Evolutionary conservation across 1,140 invertebrate species (phyloP).

Genomic region (Drosophila sp.): DNA sequence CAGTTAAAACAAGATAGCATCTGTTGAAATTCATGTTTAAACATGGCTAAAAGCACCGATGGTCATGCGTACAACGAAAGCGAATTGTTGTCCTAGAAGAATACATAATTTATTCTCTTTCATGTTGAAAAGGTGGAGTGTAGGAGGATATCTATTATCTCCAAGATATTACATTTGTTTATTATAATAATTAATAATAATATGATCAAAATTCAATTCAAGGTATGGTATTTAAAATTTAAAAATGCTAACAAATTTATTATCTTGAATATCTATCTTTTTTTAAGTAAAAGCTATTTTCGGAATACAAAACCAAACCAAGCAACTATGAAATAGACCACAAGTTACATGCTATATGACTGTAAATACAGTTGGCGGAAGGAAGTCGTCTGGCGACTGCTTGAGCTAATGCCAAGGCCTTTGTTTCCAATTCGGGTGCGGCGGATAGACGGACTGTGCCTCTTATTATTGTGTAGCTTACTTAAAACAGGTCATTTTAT

Average conservation of each 20-base stretch:
- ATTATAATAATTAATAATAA: no score
- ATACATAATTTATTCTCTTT: background rate
- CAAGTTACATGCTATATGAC: background rate
- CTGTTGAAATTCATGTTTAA: background rate
- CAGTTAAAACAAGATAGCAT: conserved; percentile 5
- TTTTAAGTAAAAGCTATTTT: background rate
- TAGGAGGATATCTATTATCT: background rate
- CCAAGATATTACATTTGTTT: no score
- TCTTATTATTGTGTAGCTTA: background rate
- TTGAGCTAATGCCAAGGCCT: conserved; percentile 29
- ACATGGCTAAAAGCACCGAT: background rate
- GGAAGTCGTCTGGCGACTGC: conserved; percentile 21
- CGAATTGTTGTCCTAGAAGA: conserved; percentile 20
- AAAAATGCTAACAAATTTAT: no score
- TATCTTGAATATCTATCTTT: no score
- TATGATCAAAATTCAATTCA: no score
- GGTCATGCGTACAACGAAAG: conserved; percentile 20
- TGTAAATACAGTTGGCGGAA: conserved; percentile 22
- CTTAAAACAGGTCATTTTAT: conserved; percentile 20
- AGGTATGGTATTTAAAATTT: no score
- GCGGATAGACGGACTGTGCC: background rate
- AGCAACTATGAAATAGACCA: conserved; percentile 3
- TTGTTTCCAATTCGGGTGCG: conserved; percentile 3
- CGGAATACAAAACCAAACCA: background rate
- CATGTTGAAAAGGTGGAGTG: background rate